phyloP scores from a whole-genome alignment of 2,113 vertebrate genomes.

The Gopherus evgoodei region DNA sequence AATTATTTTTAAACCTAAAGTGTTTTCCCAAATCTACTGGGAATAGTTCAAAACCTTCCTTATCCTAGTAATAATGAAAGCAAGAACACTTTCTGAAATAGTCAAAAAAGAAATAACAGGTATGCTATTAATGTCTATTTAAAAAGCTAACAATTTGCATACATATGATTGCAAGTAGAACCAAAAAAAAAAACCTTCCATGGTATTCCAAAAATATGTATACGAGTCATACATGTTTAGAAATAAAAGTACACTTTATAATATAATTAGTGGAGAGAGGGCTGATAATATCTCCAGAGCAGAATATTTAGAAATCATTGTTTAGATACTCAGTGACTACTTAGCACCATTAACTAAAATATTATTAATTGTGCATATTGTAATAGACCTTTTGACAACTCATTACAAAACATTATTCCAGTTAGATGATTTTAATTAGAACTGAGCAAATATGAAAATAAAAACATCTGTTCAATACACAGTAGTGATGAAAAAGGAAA shows the following conservation, averaged over 20 bases:
- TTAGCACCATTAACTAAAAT: conserved; percentile 30
- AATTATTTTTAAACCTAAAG: background rate
- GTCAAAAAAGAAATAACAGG: background rate
- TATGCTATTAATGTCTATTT: background rate
- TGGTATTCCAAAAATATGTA: background rate
- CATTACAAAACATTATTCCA: conserved; percentile 38
- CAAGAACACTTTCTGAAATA: background rate
- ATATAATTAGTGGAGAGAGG: background rate
- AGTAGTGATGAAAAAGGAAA: conserved; percentile 17
- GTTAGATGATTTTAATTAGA: conserved; percentile 57
- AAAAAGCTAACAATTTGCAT: background rate
- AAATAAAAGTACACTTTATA: background rate
- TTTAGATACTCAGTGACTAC: background rate
- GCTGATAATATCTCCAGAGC: background rate
- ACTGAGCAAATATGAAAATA: conserved; percentile 39
- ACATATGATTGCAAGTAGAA: background rate
- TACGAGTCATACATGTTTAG: background rate
- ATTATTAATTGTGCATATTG: conserved; percentile 17
- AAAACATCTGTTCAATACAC: conserved; percentile 5
- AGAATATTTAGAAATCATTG: background rate
- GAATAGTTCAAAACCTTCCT: background rate
- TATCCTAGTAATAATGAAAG: background rate
- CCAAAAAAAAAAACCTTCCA: background rate
- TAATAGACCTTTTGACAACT: conserved; percentile 28
- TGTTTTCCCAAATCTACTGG: background rate